Evolutionary conservation across 1,140 invertebrate species (phyloP).

Genomic region (Drosophila sp.): DNA sequence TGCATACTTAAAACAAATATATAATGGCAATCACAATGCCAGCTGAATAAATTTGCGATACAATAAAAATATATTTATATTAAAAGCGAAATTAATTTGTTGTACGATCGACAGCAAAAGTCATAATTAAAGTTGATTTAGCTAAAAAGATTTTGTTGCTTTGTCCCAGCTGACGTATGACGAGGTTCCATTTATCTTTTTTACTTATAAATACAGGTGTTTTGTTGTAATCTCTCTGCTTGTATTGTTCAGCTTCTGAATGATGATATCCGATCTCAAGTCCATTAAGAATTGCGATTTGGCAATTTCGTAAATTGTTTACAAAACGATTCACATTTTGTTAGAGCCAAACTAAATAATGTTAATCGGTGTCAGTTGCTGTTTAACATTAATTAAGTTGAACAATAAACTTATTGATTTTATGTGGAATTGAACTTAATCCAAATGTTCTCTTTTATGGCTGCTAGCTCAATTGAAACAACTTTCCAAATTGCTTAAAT

Average conservation of each 20-base stretch:
- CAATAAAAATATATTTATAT: slow-evolving; percentile 38
- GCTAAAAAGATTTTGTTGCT: slow-evolving; percentile 25
- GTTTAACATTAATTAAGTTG: slow-evolving; percentile 14
- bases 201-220: background rate
- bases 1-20: slow-evolving; percentile 41
- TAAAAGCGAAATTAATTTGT: slow-evolving; percentile 45
- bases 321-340: slow-evolving; percentile 26
- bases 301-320: slow-evolving; percentile 13
- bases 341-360: slow-evolving; percentile 1
- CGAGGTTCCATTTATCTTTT: slow-evolving; percentile 26
- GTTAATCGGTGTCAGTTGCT: background rate
- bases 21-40: slow-evolving; percentile 19
- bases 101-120: slow-evolving; percentile 50
- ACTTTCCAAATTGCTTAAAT: slow-evolving; percentile 8
- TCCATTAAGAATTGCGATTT: background rate
- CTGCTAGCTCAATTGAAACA: slow-evolving; percentile 1
- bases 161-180: slow-evolving; percentile 37
- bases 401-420: slow-evolving; percentile 26
- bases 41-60: slow-evolving; percentile 61
- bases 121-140: slow-evolving; percentile 73
- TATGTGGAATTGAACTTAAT: slow-evolving; percentile 22
- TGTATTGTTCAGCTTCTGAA: background rate
- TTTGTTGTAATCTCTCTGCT: background rate
- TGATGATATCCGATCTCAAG: slow-evolving; percentile 8
- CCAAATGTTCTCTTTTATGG: background rate